Conservation (phyloP, 2,888 invertebrate species). For the Anorthoa munda region DNA sequence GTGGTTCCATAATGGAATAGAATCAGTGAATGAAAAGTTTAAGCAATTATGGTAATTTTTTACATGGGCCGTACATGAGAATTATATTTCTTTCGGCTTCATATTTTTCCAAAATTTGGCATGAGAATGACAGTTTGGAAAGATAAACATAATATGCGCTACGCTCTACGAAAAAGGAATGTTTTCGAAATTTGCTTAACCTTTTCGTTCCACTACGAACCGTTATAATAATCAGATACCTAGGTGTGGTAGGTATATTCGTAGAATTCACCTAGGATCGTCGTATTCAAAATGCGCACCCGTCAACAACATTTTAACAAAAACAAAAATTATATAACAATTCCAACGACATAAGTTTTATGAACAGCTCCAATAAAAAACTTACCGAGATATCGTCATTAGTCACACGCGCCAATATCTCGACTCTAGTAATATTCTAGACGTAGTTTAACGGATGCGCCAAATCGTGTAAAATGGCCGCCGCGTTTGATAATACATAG, state of each 20-base stretch:
- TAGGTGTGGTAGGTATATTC: background rate
- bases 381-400: background rate
- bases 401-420: background rate
- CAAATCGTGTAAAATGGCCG: background rate
- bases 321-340: constrained; percentile 1
- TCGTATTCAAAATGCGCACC: constrained; percentile 16
- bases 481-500: background rate
- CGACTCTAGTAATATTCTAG: background rate
- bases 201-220: constrained; percentile 23
- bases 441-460: background rate
- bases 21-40: constrained; percentile 13
- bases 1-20: constrained; percentile 24
- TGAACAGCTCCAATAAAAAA: background rate
- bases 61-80: background rate
- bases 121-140: constrained; percentile 1
- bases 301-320: constrained; percentile 3
- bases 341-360: background rate
- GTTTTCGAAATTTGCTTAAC: constrained; percentile 28
- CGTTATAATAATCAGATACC: background rate
- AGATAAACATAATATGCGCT: background rate
- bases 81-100: background rate
- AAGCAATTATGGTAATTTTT: constrained; percentile 3
- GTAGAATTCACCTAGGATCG: too few relatives aligned
- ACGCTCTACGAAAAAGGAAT: constrained; percentile 22
- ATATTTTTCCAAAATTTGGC: background rate